A percentile compares a stretch with the other conserved stretches of the same genome.
phyloP scores from a whole-genome alignment of 2,888 invertebrate species.

The Synanthedon formicaeformis region DNA sequence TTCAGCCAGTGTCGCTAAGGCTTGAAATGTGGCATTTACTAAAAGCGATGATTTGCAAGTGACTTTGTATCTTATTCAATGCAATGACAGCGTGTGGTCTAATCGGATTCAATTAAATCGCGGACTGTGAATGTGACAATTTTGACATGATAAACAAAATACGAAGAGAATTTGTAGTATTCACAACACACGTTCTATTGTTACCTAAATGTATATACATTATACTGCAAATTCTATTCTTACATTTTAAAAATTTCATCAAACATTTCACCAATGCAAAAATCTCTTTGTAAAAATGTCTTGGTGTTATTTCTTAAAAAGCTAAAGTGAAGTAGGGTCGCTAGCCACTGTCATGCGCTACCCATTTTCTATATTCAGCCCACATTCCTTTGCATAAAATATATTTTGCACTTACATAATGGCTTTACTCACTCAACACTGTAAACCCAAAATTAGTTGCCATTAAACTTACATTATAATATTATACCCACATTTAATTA shows the following conservation, averaged over 20 bases:
- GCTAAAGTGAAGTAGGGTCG: conserved; percentile 55
- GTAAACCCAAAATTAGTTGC: conserved; percentile 66
- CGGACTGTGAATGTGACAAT: conserved; percentile 16
- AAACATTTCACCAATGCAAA: conserved; percentile 7
- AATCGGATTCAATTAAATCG: conserved; percentile 24
- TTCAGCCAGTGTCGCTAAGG: conserved; percentile 34
- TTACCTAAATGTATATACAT: conserved; percentile 21
- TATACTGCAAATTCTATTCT: conserved; percentile 35
- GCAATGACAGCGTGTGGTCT: conserved; percentile 48
- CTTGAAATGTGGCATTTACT: conserved; percentile 25
- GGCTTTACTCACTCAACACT: conserved; percentile 65
- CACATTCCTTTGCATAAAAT: conserved; percentile 51
- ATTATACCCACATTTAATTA: conserved; percentile 33
- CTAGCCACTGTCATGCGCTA: conserved; percentile 61
- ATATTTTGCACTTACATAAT: conserved; percentile 61
- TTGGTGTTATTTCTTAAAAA: conserved; percentile 32
- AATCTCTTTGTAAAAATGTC: conserved; percentile 13
- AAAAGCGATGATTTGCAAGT: conserved; percentile 51
- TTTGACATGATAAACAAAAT: background rate
- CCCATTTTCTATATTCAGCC: conserved; percentile 54
- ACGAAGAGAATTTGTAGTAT: conserved; percentile 32
- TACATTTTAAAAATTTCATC: conserved; percentile 10
- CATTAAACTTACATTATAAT: conserved; percentile 30
- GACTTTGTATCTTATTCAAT: conserved; percentile 45
- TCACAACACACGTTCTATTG: conserved; percentile 9